Percentiles rank a stretch among this genome's conserved stretches.
Evolutionary conservation across 2,797 vertebrate genomes (phyloP).

Genomic region (Parotocinclus haroldoi): DNA sequence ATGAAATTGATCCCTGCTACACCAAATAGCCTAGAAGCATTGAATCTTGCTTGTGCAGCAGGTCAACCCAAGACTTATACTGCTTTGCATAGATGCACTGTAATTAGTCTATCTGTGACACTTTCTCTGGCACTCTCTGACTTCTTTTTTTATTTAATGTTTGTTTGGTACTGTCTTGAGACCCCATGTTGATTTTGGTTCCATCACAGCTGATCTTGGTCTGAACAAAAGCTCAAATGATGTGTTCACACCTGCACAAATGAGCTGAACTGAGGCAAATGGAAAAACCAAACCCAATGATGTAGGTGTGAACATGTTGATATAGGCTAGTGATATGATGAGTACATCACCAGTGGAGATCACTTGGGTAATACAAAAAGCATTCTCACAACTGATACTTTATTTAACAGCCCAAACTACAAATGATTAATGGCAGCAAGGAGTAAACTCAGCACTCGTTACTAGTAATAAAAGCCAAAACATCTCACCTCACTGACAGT

Average conservation of each 20-base stretch:
- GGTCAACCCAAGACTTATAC: not conserved
- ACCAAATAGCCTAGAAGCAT: not conserved
- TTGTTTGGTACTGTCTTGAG: not conserved
- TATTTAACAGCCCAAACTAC: constrained; percentile 34
- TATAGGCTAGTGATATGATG: constrained; percentile 13
- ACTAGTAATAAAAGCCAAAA: constrained; percentile 53
- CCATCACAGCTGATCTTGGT: not conserved
- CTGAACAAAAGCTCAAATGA: not conserved
- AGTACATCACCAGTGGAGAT: constrained; percentile 24
- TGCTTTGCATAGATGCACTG: not conserved
- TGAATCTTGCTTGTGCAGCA: not conserved
- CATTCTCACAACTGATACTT: constrained; percentile 22
- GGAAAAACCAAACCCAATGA: not conserved
- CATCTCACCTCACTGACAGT: constrained; percentile 50
- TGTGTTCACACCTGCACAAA: constrained; percentile 7
- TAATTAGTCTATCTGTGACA: not conserved
- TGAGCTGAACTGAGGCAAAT: not conserved
- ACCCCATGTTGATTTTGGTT: not conserved
- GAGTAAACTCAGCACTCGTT: constrained; percentile 47
- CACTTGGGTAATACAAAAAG: constrained; percentile 28
- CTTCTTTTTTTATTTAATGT: not conserved
- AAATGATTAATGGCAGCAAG: constrained; percentile 42
- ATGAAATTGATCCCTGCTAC: not conserved
- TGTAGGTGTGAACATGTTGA: constrained; percentile 3
- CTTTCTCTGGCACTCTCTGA: not conserved